These are phyloP conservation scores for Tupiocoris notatus DNA, from an alignment of 2,888 invertebrate species.

Conservation along the genomic window DNA sequence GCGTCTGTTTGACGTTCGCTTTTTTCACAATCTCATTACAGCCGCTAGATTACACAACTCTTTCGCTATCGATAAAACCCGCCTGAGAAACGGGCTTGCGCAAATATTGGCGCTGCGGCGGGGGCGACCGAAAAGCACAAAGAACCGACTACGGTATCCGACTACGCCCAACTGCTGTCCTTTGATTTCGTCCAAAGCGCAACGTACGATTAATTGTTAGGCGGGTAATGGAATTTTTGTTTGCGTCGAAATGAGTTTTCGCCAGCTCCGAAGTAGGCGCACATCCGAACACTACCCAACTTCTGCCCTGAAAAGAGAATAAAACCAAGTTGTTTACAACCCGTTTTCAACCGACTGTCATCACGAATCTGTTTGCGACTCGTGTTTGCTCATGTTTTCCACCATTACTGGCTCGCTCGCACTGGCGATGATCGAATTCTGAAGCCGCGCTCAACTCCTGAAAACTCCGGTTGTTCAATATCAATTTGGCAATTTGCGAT, in stretches of 20 bases:
- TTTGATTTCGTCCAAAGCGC: not conserved
- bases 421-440: not conserved
- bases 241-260: not conserved
- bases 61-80: not conserved
- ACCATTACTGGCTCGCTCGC: not conserved
- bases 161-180: not conserved
- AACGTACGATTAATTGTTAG: not conserved
- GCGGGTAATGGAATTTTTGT: not conserved
- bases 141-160: not conserved
- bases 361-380: not conserved
- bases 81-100: not conserved
- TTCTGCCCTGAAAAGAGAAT: not conserved
- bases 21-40: not conserved
- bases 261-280: not conserved
- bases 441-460: not conserved
- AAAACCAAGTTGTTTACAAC: not conserved
- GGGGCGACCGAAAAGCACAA: not conserved
- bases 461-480: not conserved
- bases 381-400: not conserved
- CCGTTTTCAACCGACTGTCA: not conserved
- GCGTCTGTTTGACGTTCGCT: too few species aligned
- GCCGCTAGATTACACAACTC: not conserved
- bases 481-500: not conserved
- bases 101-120: not conserved
- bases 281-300: too few species aligned